Base-by-base conservation (phyloP, 2,113 vertebrate species). In the Pteronura brasiliensis region DNA sequence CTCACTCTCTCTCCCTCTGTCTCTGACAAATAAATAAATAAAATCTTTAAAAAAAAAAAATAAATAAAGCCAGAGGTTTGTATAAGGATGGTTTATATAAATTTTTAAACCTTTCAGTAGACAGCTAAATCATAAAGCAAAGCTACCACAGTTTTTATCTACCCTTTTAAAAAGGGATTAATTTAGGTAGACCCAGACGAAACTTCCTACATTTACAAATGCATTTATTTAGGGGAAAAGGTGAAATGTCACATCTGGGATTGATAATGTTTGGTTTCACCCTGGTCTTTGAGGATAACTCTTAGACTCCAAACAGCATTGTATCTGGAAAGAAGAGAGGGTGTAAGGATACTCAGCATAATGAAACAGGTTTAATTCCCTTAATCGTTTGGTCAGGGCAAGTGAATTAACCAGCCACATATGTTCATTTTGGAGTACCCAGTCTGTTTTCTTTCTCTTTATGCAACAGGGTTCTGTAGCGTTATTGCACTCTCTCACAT, bases 291-390 rank as follows among this genome's bases (percentile, higher is more conserved):
- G 89, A 81, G 42, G 77, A 76, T 98, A 98, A 98, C 98, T 99
- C 98, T 98, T 97, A 98, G 94, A 97, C 92, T 98, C 96, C 57
- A 98, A 98, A 97, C 97, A 98, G 96, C 93, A 91, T 85, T 98
- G 97, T 97, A 92, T 96, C 96, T 94, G 96, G 90, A 86, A 98
- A 98, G 97, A 97, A 88, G 98, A 98, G 98, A 95, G 98, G 97
- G 97, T 98, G 89, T 98, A 98, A 98, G 98, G 97, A 98, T 98
- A 97, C 98, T 98, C 98, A 98, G 93, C 49, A 69, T 99, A 99
- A 99, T 98, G 98, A 98, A 98, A 99, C 39, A 93, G 97, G 98
- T 99, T 99, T 99, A 99, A 99, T 98, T 99, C 98, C 98, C 98
- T 98, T 99, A 99, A 99, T 99, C 98, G 93, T 97, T 98, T 97